Evolutionary conservation across 92 coral and sea anemone species (phyloP).

Genomic region (Parazoanthus darwini): DNA sequence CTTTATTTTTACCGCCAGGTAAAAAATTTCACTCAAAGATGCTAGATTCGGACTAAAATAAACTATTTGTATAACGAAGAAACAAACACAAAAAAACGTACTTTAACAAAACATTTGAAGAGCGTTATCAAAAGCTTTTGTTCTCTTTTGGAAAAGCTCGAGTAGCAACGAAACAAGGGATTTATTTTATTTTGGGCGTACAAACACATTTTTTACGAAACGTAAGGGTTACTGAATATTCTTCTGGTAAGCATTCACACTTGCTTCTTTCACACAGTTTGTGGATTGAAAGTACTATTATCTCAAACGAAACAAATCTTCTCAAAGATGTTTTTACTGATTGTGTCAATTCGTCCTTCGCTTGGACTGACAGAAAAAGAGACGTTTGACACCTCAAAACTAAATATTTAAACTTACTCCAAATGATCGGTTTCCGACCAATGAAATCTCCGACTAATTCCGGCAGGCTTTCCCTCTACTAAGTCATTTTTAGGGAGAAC

Average conservation of each 20-base stretch:
- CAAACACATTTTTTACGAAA: not conserved
- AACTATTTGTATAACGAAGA: not conserved
- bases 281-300: not conserved
- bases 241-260: not conserved
- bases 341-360: slow-evolving; percentile 13
- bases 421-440: not conserved
- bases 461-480: not conserved
- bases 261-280: not conserved
- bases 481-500: slow-evolving; percentile 14
- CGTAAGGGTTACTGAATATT: not conserved
- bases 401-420: slow-evolving; percentile 22
- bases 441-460: slow-evolving; percentile 6
- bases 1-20: not conserved
- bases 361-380: slow-evolving; percentile 5
- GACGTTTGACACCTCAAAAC: not conserved
- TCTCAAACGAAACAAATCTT: slow-evolving; percentile 23
- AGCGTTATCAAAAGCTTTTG: not conserved
- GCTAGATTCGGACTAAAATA: not conserved
- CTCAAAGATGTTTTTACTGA: slow-evolving; percentile 18
- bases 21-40: not conserved
- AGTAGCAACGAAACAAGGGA: not conserved
- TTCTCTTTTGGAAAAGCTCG: not conserved
- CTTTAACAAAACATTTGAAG: slow-evolving; percentile 26
- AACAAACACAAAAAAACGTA: not conserved
- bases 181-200: not conserved